Conservation (phyloP, 2,797 vertebrate genomes). For the Epinephelus coioides region DNA sequence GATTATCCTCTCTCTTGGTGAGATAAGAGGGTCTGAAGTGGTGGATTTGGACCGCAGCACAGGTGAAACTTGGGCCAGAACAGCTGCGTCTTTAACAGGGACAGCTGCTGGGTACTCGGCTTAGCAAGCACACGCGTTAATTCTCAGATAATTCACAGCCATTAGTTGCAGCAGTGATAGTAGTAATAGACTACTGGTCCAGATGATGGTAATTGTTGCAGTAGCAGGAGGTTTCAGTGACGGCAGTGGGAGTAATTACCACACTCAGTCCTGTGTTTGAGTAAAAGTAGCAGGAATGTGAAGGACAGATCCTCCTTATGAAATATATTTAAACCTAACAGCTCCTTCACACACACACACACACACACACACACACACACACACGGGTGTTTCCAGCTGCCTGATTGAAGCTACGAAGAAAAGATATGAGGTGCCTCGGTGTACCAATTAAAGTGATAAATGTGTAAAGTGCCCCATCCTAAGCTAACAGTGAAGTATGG, state of each 20-base stretch:
- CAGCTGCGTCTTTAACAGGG: constrained; percentile 41
- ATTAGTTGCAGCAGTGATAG: constrained; percentile 7
- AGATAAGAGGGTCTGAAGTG: constrained; percentile 21
- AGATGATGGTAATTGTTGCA: background rate
- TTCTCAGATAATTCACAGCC: constrained; percentile 21
- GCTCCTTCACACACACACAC: no score
- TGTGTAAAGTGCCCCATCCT: background rate
- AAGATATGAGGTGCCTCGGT: no score
- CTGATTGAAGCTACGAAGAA: no score
- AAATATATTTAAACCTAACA: no score
- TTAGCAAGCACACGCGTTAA: constrained; percentile 4
- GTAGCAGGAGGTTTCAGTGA: background rate
- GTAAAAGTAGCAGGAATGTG: background rate
- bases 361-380: no score
- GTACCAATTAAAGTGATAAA: no score
- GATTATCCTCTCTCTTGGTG: constrained; percentile 21
- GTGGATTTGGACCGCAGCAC: constrained; percentile 19
- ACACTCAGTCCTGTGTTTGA: background rate
- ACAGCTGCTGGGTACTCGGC: constrained; percentile 44
- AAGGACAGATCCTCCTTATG: background rate
- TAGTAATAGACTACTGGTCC: background rate
- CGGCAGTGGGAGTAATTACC: background rate
- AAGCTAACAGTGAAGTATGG: background rate
- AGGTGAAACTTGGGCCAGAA: constrained; percentile 42
- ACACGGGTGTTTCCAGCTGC: no score